Evolutionary conservation across 2,888 invertebrate genomes (phyloP), one percentile per base, ranked within the genome.

Genomic region (Drosophila putrida): DNA sequence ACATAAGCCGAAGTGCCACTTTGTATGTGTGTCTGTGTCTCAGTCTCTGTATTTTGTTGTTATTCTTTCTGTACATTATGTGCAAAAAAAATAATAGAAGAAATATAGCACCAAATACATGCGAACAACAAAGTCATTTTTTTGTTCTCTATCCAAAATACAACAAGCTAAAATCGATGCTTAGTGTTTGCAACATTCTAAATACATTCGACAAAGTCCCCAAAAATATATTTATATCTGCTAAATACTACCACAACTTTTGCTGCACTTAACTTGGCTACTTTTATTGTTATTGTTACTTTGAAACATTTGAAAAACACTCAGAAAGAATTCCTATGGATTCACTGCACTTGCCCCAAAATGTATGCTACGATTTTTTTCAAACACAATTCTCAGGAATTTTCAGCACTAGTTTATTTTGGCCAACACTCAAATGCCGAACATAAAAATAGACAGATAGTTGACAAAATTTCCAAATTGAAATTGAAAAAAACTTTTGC

Each of bases 1-100:
- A 89, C 70, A 89, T 85, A 89, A 85, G 89, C 89, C 88, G 83
- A 84, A 84, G 88, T 77, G 80, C 62, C 82, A 75, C 63, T 55
- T 33, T 65, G 46, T 64, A 33, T 59, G 58, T 63, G 50, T 58
- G 49, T 59, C 43, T 68, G 58, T 59, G 33, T 55, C 13, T 41
- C 44, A 27, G 36, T 51, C 5, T 54, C 51, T 41, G 44, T 64
- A n/a, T 46, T 50, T 36, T 38, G 20, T 46, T 54, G 44, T 59
- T 75, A 35, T 64, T 74, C 35, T 43, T 65, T 50, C 54, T 65
- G 69, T 83, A 83, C 65, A 83, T 87, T 68, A 88, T 78, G 64
- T 88, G 73, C 58, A 71, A 55, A 65, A 53, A 61, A 57, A 46
- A 36, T 35, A 47, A 35, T 46, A 28, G 73, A 10, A 33, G 11